Percentiles rank a stretch among this genome's conserved stretches.
Conservation (phyloP, 2,113 vertebrate genomes). For the Turdus rufiventris region DNA sequence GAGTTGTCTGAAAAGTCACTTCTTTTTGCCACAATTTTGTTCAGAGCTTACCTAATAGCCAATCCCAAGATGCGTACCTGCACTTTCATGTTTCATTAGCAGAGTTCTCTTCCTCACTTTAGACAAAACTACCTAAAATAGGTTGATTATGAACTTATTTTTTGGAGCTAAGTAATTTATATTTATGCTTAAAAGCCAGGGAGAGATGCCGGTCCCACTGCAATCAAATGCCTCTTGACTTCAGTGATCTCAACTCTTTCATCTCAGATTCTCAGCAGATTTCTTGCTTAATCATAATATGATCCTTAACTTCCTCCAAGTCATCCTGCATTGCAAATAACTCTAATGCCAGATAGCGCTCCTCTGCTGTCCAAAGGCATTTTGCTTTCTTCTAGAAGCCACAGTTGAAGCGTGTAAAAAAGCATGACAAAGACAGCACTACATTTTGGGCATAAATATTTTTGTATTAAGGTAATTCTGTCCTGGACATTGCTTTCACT, state of each 20-base stretch:
- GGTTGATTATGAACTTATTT: not conserved
- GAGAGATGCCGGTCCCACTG: not conserved
- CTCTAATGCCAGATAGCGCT: not conserved
- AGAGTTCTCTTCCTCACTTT: not conserved
- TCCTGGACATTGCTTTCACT: not conserved
- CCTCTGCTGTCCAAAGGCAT: not conserved
- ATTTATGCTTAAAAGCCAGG: not conserved
- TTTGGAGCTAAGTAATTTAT: not conserved
- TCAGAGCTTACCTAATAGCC: not conserved
- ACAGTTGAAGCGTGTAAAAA: not conserved
- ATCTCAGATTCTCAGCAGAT: not conserved
- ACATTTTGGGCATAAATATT: not conserved
- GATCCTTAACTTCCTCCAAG: not conserved
- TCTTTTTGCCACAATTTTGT: not conserved
- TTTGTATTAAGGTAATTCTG: not conserved
- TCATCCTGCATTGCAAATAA: not conserved
- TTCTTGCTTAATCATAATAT: not conserved
- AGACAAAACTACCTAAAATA: not conserved
- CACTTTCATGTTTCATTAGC: not conserved
- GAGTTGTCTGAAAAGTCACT: not conserved
- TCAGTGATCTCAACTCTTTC: not conserved
- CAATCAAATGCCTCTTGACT: not conserved
- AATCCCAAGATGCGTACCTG: not conserved
- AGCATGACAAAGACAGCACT: not conserved
- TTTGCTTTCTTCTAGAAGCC: not conserved